Conservation (phyloP, 2,113 vertebrate genomes). For the Platichthys flesus region DNA sequence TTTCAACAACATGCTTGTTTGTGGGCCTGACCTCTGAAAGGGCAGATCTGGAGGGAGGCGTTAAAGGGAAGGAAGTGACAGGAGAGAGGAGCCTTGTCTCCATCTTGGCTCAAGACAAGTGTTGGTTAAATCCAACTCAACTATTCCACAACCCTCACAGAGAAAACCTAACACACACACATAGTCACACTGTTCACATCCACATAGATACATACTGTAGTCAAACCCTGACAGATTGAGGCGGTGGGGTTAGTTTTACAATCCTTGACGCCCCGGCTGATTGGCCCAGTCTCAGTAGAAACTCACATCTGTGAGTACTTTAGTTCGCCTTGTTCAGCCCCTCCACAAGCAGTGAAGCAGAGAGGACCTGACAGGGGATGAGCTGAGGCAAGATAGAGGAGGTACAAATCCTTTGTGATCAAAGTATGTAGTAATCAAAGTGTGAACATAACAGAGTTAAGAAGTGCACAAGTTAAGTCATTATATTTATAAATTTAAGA, state of each 20-base stretch:
- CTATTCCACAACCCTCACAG: conserved; percentile 44
- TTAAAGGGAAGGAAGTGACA: conserved; percentile 51
- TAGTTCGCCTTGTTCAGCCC: conserved; percentile 35
- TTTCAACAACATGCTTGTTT: conserved; percentile 45
- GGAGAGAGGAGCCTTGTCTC: conserved; percentile 63
- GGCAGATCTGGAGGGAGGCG: no score
- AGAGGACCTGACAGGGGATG: conserved; percentile 65
- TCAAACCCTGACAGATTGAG: conserved; percentile 55
- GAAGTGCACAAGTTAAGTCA: conserved; percentile 7
- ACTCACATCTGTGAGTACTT: conserved; percentile 75
- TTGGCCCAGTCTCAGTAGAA: conserved; percentile 51
- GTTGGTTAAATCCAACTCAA: conserved; percentile 50
- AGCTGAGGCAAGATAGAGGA: conserved; percentile 50
- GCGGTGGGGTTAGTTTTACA: conserved; percentile 58
- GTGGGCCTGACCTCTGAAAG: conserved; percentile 19
- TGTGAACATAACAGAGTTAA: conserved; percentile 20
- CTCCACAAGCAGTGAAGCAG: conserved; percentile 54
- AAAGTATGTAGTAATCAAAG: conserved; percentile 32
- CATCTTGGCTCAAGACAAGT: conserved; percentile 56
- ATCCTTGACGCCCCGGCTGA: conserved; percentile 56
- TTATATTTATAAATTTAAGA: conserved; percentile 28
- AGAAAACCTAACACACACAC: conserved; percentile 36
- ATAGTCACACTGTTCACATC: conserved; percentile 31
- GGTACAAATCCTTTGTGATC: conserved; percentile 18
- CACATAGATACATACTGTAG: conserved; percentile 12